phyloP scores from a whole-genome alignment of 2,113 vertebrate species.

The Sander lucioperca region DNA sequence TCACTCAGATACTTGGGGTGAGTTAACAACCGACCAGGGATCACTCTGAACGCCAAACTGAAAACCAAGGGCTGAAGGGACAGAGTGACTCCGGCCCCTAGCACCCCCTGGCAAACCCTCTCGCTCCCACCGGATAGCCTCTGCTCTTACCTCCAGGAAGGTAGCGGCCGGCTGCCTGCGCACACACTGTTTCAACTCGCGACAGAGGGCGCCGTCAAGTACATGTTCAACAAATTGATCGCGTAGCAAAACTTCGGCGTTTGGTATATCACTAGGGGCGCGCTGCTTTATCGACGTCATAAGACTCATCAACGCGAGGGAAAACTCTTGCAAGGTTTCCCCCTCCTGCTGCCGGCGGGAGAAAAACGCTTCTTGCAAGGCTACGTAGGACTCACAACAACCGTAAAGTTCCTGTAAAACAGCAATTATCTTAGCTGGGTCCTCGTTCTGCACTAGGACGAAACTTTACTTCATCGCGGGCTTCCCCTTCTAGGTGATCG shows the following conservation, averaged over 20 bases:
- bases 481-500: slow-evolving; percentile 13
- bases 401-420: not conserved
- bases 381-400: not conserved
- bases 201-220: not conserved
- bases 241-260: not conserved
- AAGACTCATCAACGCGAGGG: not conserved
- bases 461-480: not conserved
- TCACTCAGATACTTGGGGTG: not conserved
- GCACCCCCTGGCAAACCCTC: not conserved
- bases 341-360: slow-evolving; percentile 6
- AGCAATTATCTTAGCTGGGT: not conserved
- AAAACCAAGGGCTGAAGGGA: not conserved
- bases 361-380: slow-evolving; percentile 1
- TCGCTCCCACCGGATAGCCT: not conserved
- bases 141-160: not conserved
- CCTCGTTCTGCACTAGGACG: not conserved
- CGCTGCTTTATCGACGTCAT: not conserved
- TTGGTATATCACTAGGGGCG: not conserved
- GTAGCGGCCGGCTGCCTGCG: not conserved
- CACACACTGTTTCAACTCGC: not conserved
- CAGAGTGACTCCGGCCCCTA: not conserved
- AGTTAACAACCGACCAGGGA: too few relatives aligned
- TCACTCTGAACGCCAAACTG: not conserved
- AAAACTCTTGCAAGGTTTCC: slow-evolving; percentile 7
- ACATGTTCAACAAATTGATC: slow-evolving; percentile 2